phyloP scores from a whole-genome alignment of 2,113 vertebrate species.

The Centropus bengalensis region DNA sequence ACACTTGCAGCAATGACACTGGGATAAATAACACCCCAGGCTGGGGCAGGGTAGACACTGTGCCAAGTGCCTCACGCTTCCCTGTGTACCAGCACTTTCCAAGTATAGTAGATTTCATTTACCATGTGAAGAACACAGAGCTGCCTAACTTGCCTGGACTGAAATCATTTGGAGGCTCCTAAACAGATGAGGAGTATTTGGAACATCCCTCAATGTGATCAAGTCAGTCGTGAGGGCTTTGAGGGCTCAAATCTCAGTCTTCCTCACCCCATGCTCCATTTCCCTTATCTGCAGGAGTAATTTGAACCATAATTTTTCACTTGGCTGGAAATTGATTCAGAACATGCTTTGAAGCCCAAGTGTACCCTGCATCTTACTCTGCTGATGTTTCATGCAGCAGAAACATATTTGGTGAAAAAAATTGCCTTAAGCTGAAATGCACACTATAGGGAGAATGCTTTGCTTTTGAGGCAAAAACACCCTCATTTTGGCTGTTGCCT shows the following conservation, averaged over 20 bases:
- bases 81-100: neutral
- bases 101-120: neutral
- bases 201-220: neutral
- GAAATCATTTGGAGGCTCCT: neutral
- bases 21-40: neutral
- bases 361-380: neutral
- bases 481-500: neutral
- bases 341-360: neutral
- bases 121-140: neutral
- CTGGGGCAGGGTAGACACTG: neutral
- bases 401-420: accelerated
- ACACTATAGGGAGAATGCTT: neutral
- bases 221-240: neutral
- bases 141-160: neutral
- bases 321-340: neutral
- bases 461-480: neutral
- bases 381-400: neutral
- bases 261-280: neutral
- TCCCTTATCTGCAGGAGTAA: neutral
- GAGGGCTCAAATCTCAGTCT: neutral
- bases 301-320: neutral
- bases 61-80: neutral
- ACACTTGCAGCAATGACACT: neutral
- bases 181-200: neutral
- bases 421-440: neutral